Conservation (phyloP, 2,797 vertebrate genomes). For the Lutjanus argentimaculatus region DNA sequence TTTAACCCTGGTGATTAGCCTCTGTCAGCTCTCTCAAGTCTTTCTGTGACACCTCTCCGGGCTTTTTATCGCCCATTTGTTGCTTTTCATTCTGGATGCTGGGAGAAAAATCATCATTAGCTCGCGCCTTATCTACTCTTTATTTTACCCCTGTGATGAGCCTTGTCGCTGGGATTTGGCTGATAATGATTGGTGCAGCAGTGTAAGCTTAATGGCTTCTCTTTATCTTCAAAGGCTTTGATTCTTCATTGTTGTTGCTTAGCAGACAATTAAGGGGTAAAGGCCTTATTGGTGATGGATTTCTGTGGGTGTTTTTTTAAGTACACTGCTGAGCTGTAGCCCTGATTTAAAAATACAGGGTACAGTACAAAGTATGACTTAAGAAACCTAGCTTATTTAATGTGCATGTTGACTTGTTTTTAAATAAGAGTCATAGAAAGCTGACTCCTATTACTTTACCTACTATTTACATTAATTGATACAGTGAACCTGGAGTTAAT, state of each 20-base stretch:
- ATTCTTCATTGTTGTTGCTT: conserved; percentile 81
- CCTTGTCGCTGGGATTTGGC: conserved; percentile 78
- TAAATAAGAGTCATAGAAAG: background rate
- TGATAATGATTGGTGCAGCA: conserved; percentile 82
- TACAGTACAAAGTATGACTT: conserved; percentile 18
- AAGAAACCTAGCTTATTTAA: conserved; percentile 19
- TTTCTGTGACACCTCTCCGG: conserved; percentile 71
- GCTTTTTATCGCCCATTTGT: conserved; percentile 74
- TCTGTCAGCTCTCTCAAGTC: conserved; percentile 66
- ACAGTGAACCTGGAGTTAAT: background rate
- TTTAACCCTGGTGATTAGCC: conserved; percentile 78
- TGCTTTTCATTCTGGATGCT: conserved; percentile 68
- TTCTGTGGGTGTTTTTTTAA: conserved; percentile 60
- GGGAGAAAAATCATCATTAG: conserved; percentile 77
- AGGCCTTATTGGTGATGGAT: conserved; percentile 72
- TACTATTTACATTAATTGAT: background rate
- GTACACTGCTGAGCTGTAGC: conserved; percentile 36
- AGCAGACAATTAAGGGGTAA: conserved; percentile 79
- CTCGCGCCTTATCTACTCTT: conserved; percentile 77
- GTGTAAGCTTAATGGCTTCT: conserved; percentile 80
- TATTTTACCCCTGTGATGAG: conserved; percentile 77
- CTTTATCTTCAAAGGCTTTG: conserved; percentile 85
- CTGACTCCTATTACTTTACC: background rate
- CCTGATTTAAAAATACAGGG: conserved; percentile 48
- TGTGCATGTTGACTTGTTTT: background rate